Percentiles rank a stretch among this genome's conserved stretches.
These are phyloP conservation scores for Tillus elongatus DNA, from an alignment of 2,888 invertebrate genomes.

Conservation along the genomic window DNA sequence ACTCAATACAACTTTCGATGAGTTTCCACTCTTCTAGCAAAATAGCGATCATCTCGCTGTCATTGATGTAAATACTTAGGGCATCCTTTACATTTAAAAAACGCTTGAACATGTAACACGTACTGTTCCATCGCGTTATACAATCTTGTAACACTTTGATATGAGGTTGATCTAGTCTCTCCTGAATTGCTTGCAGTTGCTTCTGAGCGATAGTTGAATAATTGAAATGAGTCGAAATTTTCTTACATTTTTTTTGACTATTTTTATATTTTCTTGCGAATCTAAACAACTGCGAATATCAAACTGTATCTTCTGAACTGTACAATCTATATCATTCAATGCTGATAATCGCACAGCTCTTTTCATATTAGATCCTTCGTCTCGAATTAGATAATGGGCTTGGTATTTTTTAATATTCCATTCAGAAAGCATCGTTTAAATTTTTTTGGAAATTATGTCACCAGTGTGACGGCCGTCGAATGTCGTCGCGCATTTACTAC, in stretches of 20 bases:
- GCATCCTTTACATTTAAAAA: slow-evolving; percentile 15
- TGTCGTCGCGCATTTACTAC: no score
- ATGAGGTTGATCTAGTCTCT: slow-evolving; percentile 10
- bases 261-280: no score
- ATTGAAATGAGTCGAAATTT: slow-evolving; percentile 20
- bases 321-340: no score
- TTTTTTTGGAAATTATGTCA: no score
- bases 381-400: slow-evolving; percentile 9
- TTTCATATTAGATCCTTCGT: no score
- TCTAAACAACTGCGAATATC: slow-evolving; percentile 8
- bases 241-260: no score
- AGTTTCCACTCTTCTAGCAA: slow-evolving; percentile 19
- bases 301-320: slow-evolving; percentile 11
- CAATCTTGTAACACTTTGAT: slow-evolving; percentile 20
- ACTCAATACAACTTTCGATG: no score
- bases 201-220: slow-evolving; percentile 26
- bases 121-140: slow-evolving; percentile 27
- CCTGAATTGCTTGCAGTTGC: slow-evolving; percentile 17
- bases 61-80: no score
- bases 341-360: no score
- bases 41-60: slow-evolving; percentile 11
- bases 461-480: no score
- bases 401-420: no score
- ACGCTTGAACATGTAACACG: slow-evolving; percentile 19
- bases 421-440: no score